Conservation (phyloP, 1,140 invertebrate species). For the Pseudomyrmex dendroicus region DNA sequence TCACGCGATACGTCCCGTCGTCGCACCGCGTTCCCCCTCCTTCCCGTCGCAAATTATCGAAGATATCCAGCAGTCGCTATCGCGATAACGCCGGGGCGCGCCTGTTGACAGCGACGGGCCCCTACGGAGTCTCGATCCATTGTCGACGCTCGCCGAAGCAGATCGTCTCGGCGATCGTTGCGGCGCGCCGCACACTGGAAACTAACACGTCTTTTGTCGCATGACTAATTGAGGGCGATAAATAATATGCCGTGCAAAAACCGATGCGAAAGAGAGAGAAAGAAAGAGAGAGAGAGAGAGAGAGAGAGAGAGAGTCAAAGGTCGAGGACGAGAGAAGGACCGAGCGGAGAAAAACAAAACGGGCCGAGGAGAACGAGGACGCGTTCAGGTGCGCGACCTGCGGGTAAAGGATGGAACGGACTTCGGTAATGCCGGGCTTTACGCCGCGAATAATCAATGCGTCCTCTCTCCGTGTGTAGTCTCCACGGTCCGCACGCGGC, state of each 20-base stretch:
- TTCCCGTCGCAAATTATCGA: conserved; percentile 59
- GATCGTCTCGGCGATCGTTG: conserved; percentile 61
- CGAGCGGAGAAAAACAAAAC: conserved; percentile 38
- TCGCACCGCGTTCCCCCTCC: background rate
- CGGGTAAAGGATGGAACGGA: conserved; percentile 62
- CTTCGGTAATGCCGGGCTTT: conserved; percentile 71
- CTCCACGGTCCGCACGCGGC: conserved; percentile 41
- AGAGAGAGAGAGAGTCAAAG: conserved; percentile 50
- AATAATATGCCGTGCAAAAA: conserved; percentile 67
- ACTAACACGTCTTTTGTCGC: conserved; percentile 74
- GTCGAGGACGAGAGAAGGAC: conserved; percentile 63
- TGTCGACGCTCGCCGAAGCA: conserved; percentile 69
- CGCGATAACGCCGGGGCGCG: conserved; percentile 59
- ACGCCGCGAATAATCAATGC: conserved; percentile 75
- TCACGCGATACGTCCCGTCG: conserved; percentile 26
- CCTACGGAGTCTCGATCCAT: conserved; percentile 40
- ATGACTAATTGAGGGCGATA: conserved; percentile 73
- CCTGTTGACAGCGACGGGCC: conserved; percentile 49
- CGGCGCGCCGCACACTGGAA: conserved; percentile 43
- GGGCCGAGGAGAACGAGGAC: conserved; percentile 38
- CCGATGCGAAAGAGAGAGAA: conserved; percentile 13
- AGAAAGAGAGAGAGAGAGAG: too few species aligned
- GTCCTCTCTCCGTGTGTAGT: conserved; percentile 65
- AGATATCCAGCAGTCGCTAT: conserved; percentile 62
- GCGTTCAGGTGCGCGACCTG: conserved; percentile 70